phyloP scores from a whole-genome alignment of 64 coral and sea anemone genomes.

The Montipora sp. region DNA sequence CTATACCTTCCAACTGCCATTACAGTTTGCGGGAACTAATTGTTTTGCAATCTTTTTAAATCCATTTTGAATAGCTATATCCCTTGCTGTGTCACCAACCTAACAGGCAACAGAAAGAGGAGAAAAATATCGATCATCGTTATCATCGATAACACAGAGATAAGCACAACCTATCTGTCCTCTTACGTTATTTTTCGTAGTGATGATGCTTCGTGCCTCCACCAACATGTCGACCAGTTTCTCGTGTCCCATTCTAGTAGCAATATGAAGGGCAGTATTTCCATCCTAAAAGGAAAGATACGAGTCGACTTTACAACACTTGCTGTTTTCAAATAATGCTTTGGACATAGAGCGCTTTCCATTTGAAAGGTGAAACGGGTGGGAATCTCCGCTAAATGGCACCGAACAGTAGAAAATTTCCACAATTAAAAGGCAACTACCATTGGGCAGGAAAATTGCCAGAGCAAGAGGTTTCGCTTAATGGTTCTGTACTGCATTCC shows the following conservation, averaged over 20 bases:
- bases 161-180: background rate
- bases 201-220: slow-evolving; percentile 48
- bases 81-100: slow-evolving; percentile 68
- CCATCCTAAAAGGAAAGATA: slow-evolving; percentile 49
- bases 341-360: too few species aligned
- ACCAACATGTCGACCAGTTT: slow-evolving; percentile 50
- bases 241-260: slow-evolving; percentile 61
- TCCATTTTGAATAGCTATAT: slow-evolving; percentile 55
- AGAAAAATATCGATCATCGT: too few species aligned
- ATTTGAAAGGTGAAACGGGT: too few species aligned
- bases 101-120: background rate
- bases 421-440: too few species aligned
- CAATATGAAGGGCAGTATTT: slow-evolving; percentile 72
- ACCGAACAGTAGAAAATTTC: too few species aligned
- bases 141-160: too few species aligned
- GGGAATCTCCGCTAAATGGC: too few species aligned
- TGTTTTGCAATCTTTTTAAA: slow-evolving; percentile 31
- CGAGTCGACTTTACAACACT: background rate
- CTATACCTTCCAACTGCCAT: slow-evolving; percentile 22
- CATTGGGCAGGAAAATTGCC: too few species aligned
- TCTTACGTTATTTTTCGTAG: slow-evolving; percentile 67
- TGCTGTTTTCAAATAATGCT: background rate
- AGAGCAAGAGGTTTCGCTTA: too few species aligned
- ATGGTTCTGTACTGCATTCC: too few species aligned
- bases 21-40: slow-evolving; percentile 11